Evolutionary conservation across 1,140 invertebrate genomes (phyloP).

Genomic region (Drosophila pseudoobscura): DNA sequence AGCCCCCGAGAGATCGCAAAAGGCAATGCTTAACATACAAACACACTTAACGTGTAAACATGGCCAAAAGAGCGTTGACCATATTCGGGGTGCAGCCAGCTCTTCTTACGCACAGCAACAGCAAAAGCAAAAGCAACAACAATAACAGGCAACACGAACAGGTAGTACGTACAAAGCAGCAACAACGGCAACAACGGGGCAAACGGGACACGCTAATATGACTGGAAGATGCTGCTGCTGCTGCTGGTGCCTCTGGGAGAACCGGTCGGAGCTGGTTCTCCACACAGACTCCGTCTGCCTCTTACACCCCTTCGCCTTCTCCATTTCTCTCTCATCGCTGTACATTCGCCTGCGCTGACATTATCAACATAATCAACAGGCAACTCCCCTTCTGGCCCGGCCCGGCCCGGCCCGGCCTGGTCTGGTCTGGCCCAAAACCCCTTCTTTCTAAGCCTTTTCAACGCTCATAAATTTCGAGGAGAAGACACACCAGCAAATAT

Average conservation of each 20-base stretch:
- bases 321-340: background rate
- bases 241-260: slow-evolving; percentile 28
- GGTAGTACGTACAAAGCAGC: slow-evolving; percentile 14
- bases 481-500: slow-evolving; percentile 67
- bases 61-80: slow-evolving; percentile 80
- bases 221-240: slow-evolving; percentile 53
- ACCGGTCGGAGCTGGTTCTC: slow-evolving; percentile 55
- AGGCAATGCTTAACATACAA: slow-evolving; percentile 69
- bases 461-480: slow-evolving; percentile 76
- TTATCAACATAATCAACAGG: slow-evolving; percentile 80
- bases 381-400: slow-evolving; percentile 4
- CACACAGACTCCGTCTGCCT: background rate
- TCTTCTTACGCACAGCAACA: slow-evolving; percentile 58
- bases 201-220: slow-evolving; percentile 79
- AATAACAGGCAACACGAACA: slow-evolving; percentile 21
- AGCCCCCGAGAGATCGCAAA: slow-evolving; percentile 9
- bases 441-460: slow-evolving; percentile 70
- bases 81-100: slow-evolving; percentile 63
- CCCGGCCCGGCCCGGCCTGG: background rate
- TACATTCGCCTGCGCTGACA: slow-evolving; percentile 43
- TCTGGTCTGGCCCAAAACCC: background rate
- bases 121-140: slow-evolving; percentile 21
- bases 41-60: slow-evolving; percentile 80
- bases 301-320: slow-evolving; percentile 18
- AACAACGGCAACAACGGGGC: slow-evolving; percentile 24